Conservation (phyloP, 92 coral and sea anemone species). For the Plumapathes pennacea region DNA sequence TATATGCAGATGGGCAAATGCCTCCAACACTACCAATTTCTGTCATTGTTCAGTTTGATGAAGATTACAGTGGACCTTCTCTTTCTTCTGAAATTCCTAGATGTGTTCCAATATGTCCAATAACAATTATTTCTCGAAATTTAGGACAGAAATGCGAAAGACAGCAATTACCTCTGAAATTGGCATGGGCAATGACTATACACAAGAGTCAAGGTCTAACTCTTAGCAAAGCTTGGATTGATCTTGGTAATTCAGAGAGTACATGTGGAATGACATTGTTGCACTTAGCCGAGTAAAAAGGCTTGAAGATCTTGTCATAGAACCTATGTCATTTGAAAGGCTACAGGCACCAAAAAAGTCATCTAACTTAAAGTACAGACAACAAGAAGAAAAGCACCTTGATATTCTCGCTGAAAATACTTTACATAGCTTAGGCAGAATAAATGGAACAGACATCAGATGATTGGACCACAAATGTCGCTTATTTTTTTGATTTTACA, state of each 20-base stretch:
- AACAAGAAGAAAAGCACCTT: conserved; percentile 19
- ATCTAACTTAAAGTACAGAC: conserved; percentile 22
- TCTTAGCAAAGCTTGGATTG: conserved; percentile 41
- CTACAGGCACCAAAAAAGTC: conserved; percentile 29
- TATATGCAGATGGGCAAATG: conserved; percentile 31
- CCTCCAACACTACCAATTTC: conserved; percentile 46
- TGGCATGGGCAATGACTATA: conserved; percentile 58
- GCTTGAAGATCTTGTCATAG: conserved; percentile 33
- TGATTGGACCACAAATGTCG: background rate
- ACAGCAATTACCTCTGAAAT: conserved; percentile 44
- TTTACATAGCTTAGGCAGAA: conserved; percentile 10
- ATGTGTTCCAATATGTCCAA: conserved; percentile 66
- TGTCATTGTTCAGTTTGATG: conserved; percentile 48
- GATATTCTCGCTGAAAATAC: conserved; percentile 5
- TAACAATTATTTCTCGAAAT: conserved; percentile 49
- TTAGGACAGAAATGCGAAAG: conserved; percentile 44
- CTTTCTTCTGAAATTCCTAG: conserved; percentile 33
- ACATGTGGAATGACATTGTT: conserved; percentile 40
- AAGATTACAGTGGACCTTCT: conserved; percentile 38
- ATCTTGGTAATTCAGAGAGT: conserved; percentile 45
- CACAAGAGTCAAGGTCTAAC: conserved; percentile 53
- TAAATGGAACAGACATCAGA: background rate
- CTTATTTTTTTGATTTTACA: background rate
- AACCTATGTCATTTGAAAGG: conserved; percentile 45
- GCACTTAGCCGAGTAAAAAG: conserved; percentile 35